phyloP scores from a whole-genome alignment of 2,888 invertebrate genomes.

The Caenorhabditis uteleia region DNA sequence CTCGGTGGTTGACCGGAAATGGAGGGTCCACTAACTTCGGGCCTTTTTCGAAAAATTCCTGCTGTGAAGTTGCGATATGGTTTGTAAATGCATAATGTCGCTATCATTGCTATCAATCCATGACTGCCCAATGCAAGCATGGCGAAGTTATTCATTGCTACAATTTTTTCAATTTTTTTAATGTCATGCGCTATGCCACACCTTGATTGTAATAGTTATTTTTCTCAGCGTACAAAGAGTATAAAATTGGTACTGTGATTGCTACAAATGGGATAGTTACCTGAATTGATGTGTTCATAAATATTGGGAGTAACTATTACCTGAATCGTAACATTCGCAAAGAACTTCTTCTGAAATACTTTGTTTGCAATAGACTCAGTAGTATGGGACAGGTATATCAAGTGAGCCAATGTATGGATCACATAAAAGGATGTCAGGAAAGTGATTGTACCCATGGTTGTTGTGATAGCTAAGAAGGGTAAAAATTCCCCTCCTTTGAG shows the following conservation, averaged over 20 bases:
- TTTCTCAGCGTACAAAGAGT: conserved; percentile 8
- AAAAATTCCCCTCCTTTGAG: conserved; percentile 14
- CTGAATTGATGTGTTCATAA: not conserved
- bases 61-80: conserved; percentile 30
- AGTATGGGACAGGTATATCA: not conserved
- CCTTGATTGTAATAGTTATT: conserved; percentile 16
- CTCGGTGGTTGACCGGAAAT: too few species aligned
- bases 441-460: not conserved
- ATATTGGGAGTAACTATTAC: too few species aligned
- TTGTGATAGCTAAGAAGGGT: conserved; percentile 8
- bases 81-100: conserved; percentile 20
- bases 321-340: conserved; percentile 6
- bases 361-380: conserved; percentile 1
- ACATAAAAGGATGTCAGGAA: conserved; percentile 8
- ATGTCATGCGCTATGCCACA: too few species aligned
- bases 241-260: conserved; percentile 3
- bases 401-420: conserved; percentile 4
- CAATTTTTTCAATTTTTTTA: too few species aligned
- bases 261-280: conserved; percentile 3
- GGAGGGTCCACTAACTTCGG: too few species aligned
- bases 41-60: too few species aligned
- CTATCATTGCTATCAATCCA: conserved; percentile 4
- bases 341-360: conserved; percentile 10
- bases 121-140: conserved; percentile 27
- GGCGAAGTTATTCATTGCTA: conserved; percentile 25